Evolutionary conservation across 2,797 vertebrate genomes (phyloP), one percentile per base, ranked within the genome.

Genomic region (Helarctos malayanus): DNA sequence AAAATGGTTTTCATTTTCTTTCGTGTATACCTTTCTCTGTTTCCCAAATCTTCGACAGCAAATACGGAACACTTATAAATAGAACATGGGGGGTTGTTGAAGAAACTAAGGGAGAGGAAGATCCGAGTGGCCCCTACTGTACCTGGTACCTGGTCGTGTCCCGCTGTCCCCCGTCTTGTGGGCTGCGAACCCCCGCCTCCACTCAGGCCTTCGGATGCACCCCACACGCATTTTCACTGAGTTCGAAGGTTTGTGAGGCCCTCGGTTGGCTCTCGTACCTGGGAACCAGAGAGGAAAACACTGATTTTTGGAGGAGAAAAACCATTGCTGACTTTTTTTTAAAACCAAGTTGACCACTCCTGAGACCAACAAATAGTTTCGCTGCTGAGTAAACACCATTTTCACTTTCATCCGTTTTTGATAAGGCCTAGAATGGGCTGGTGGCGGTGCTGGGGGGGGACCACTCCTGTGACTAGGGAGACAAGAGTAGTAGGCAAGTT

Each of bases 41-140:
- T 23, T 86, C 75, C 47, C 8, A 13, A 10, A 81, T 61, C 32
- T 91, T 54, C 73, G 32, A 21, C 38, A 41, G 54, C 47, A 35
- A 32, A 35, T 11, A 7, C 23, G 41, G 25, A 27, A n/a, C 35
- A 10, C n/a, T 71, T 52, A 11, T 21, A 71, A 69, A 21, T 63
- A 49, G 63, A 78, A 52, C 2, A 0, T 1, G 6, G 59, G 89
- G 35, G 19, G 0, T 13, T 85, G 16, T 85, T 65, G 27, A 56
- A 84, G 45, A 68, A 29, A 21, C 52, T 15, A 0, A 52, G 38
- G 14, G 12, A 11, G 32, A 3, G 18, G 6, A 29, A 47, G 78
- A 19, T 65, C 27, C 0, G 9, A 88, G 16, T 10, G 14, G 29
- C 35, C 68, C 2, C 0, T 2, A 0, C 54, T 2, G 19, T 56